Evolutionary conservation across 2,888 invertebrate genomes (phyloP).

Genomic region (Lordiphosa fenestrarum): DNA sequence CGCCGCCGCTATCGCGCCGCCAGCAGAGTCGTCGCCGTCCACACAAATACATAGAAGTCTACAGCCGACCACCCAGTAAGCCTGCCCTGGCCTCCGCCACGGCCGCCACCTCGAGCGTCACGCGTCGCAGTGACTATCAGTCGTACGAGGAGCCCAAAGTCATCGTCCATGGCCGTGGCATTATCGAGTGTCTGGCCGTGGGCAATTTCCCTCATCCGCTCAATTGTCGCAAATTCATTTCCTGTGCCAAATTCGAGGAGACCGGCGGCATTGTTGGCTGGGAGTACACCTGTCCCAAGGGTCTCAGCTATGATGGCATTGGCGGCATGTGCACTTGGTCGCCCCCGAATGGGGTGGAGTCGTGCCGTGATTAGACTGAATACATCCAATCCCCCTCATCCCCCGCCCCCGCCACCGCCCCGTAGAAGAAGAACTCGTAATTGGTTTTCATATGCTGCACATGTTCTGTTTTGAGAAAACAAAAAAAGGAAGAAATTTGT

Average conservation of each 20-base stretch:
- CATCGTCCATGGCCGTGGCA: slow-evolving; percentile 85
- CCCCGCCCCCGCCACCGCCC: neutral
- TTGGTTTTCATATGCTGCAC: slow-evolving; percentile 15
- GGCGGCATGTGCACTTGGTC: slow-evolving; percentile 96
- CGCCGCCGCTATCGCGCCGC: slow-evolving; percentile 48
- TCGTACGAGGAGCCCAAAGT: slow-evolving; percentile 77
- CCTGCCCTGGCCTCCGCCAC: slow-evolving; percentile 28
- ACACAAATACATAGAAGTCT: slow-evolving; percentile 72
- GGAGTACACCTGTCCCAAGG: slow-evolving; percentile 93
- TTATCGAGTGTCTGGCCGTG: slow-evolving; percentile 91
- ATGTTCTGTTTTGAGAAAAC: slow-evolving; percentile 10
- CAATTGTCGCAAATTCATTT: slow-evolving; percentile 95
- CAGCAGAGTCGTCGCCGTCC: slow-evolving; percentile 73
- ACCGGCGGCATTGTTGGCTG: slow-evolving; percentile 89
- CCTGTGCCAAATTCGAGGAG: slow-evolving; percentile 92
- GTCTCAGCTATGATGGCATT: slow-evolving; percentile 92
- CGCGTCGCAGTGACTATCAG: slow-evolving; percentile 80
- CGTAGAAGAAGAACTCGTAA: neutral
- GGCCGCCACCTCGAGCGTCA: slow-evolving; percentile 49
- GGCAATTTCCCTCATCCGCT: slow-evolving; percentile 95
- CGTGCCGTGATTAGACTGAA: slow-evolving; percentile 83
- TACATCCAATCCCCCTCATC: slow-evolving; percentile 4
- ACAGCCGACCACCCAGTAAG: slow-evolving; percentile 74
- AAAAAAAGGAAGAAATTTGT: slow-evolving; percentile 24
- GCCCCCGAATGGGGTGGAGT: slow-evolving; percentile 84